phyloP scores from a whole-genome alignment of 2,113 vertebrate genomes.

The Psephotus haematonotus region DNA sequence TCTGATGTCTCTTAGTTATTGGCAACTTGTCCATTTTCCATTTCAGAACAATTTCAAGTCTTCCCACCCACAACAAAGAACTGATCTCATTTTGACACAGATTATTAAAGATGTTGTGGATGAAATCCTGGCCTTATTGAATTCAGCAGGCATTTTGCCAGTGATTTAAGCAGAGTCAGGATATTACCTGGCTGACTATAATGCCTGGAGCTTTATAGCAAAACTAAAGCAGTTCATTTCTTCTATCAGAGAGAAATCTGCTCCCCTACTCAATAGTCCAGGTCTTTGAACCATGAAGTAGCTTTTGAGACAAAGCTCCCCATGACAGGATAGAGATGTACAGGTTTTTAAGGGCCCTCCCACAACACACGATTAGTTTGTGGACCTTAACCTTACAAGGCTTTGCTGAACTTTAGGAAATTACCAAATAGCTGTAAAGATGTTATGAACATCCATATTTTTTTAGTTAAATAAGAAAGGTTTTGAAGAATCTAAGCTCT shows the following conservation, averaged over 20 bases:
- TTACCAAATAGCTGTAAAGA: background rate
- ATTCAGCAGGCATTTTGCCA: conserved; percentile 27
- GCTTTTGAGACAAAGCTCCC: background rate
- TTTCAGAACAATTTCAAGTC: conserved; percentile 18
- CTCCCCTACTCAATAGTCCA: background rate
- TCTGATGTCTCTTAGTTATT: conserved; percentile 21
- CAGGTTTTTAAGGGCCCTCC: background rate
- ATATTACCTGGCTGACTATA: conserved; percentile 16
- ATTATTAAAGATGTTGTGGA: conserved; percentile 39
- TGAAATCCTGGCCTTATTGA: conserved; percentile 25
- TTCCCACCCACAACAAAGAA: conserved; percentile 24
- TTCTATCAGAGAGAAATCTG: background rate
- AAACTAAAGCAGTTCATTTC: conserved; percentile 1
- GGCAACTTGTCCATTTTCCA: conserved; percentile 45
- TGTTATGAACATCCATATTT: background rate
- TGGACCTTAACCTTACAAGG: background rate
- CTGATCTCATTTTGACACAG: conserved; percentile 40
- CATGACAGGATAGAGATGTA: background rate
- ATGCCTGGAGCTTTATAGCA: conserved; percentile 1
- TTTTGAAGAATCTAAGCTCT: background rate
- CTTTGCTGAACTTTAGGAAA: background rate
- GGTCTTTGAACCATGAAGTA: background rate
- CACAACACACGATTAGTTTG: background rate
- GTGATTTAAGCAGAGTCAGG: conserved; percentile 15
- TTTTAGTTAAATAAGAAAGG: background rate